Evolutionary conservation across 1,140 invertebrate species (phyloP).

Genomic region (Pararge aegeria): DNA sequence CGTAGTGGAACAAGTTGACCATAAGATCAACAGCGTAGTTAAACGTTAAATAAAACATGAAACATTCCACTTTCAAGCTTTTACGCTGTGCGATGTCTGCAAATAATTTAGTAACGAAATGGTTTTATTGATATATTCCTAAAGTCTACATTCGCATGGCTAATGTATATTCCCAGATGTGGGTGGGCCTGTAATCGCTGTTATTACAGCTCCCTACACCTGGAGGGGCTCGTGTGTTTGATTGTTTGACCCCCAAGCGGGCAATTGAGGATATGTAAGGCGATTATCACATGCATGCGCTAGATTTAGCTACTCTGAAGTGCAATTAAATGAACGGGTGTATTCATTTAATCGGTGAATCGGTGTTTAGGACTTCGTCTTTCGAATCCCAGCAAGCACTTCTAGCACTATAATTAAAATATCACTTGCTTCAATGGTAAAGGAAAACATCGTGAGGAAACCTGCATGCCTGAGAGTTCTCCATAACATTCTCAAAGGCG

Average conservation of each 20-base stretch:
- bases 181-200: conserved; percentile 36
- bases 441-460: too few species aligned
- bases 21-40: too few species aligned
- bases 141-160: conserved; percentile 8
- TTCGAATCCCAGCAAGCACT: too few species aligned
- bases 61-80: neutral
- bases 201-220: conserved; percentile 29
- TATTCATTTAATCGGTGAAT: too few species aligned
- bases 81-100: neutral
- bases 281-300: conserved; percentile 6
- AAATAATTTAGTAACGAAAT: neutral
- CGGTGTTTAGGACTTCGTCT: too few species aligned
- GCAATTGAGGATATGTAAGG: conserved; percentile 28
- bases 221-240: conserved; percentile 26
- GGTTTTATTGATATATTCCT: neutral
- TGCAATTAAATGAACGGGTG: neutral
- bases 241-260: conserved; percentile 27
- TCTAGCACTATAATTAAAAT: too few species aligned
- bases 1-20: too few species aligned
- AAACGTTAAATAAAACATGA: too few species aligned
- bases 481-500: too few species aligned
- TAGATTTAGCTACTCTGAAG: neutral
- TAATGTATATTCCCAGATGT: conserved; percentile 20
- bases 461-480: too few species aligned
- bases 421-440: too few species aligned